Evolutionary conservation across 2,888 invertebrate species (phyloP).

Genomic region (Sarcophaga subvicina): DNA sequence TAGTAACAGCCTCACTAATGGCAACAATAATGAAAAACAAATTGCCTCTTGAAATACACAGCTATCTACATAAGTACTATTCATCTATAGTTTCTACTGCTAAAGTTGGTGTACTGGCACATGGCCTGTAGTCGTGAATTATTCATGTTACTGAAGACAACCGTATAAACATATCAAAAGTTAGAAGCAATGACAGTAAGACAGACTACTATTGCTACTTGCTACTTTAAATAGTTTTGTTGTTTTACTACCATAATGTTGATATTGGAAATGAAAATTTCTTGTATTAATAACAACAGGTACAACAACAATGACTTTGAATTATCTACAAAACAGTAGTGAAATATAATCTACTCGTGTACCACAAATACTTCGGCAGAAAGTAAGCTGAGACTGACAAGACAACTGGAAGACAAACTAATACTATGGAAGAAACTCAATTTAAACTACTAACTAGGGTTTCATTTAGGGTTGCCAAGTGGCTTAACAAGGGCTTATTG

Average conservation of each 20-base stretch:
- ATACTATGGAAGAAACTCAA: conserved; percentile 4
- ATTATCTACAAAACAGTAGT: too few relatives aligned
- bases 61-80: not conserved
- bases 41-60: too few relatives aligned
- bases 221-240: too few relatives aligned
- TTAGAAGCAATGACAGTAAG: not conserved
- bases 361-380: not conserved
- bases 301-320: too few relatives aligned
- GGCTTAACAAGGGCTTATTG: not conserved
- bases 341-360: conserved; percentile 1
- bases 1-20: not conserved
- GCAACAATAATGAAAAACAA: not conserved
- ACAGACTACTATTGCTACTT: too few relatives aligned
- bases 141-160: conserved; percentile 27
- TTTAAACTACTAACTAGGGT: conserved; percentile 39
- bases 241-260: too few relatives aligned
- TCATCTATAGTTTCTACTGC: not conserved
- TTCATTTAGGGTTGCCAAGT: conserved; percentile 45
- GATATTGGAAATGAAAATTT: too few relatives aligned
- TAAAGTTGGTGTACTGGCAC: not conserved
- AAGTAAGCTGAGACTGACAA: not conserved
- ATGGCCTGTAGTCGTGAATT: not conserved
- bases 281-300: too few relatives aligned
- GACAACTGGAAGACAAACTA: not conserved
- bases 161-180: conserved; percentile 62